Conservation (phyloP, 2,113 vertebrate genomes). For the Acrocephalus arundinaceus region DNA sequence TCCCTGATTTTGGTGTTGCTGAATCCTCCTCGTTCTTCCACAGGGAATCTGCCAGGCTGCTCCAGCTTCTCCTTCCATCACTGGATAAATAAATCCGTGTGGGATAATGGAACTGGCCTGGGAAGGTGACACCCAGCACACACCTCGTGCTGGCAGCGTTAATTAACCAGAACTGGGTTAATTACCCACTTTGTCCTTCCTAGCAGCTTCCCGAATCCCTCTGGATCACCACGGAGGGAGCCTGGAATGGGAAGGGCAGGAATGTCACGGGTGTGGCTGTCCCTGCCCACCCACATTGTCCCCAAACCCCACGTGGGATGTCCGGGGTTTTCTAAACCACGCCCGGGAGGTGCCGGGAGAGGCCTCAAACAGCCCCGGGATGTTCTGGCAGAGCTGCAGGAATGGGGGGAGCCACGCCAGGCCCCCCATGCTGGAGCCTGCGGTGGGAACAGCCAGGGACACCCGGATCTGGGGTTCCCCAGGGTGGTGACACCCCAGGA, state of each 20-base stretch:
- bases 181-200: background rate
- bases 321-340: background rate
- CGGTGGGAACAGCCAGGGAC: background rate
- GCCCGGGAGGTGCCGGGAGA: background rate
- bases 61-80: background rate
- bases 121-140: background rate
- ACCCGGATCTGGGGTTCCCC: background rate
- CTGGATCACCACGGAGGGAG: accelerated
- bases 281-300: no score
- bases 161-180: background rate
- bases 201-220: background rate
- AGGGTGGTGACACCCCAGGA: background rate
- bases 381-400: background rate
- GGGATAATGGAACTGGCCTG: background rate
- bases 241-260: background rate
- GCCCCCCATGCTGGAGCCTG: background rate
- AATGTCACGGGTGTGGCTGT: accelerated
- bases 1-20: accelerated
- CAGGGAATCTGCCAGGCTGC: background rate
- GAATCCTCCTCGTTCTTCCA: background rate
- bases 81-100: background rate
- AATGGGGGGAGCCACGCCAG: background rate
- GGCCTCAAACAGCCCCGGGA: background rate
- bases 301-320: accelerated
- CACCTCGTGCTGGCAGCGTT: accelerated